Evolutionary conservation across 2,888 invertebrate genomes (phyloP).

Genomic region (Ceratothoa steindachneri): DNA sequence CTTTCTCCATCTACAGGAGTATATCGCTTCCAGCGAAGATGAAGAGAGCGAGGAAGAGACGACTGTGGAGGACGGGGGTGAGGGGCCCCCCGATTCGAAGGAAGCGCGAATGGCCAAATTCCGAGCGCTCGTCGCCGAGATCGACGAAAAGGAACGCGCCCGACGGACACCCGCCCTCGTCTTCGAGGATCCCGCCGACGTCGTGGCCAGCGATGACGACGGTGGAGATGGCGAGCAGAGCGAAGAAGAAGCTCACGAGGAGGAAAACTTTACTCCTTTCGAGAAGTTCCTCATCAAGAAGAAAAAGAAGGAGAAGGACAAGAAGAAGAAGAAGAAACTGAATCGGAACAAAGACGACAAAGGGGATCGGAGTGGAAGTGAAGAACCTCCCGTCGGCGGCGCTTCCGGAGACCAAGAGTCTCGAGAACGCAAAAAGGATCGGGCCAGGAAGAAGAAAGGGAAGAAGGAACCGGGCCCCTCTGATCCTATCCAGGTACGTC

Average conservation of each 20-base stretch:
- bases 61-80: not conserved
- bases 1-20: too few relatives aligned
- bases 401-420: not conserved
- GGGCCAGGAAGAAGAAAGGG: too few relatives aligned
- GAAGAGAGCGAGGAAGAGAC: constrained; percentile 6
- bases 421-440: too few relatives aligned
- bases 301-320: constrained; percentile 25
- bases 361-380: not conserved
- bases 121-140: constrained; percentile 25
- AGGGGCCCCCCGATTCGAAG: constrained; percentile 17
- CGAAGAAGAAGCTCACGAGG: not conserved
- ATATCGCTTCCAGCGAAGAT: not conserved
- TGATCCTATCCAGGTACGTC: too few relatives aligned
- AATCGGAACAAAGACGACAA: constrained; percentile 23
- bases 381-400: constrained; percentile 18
- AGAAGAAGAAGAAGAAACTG: constrained; percentile 18
- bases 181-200: constrained; percentile 13
- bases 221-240: not conserved
- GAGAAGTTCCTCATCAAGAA: constrained; percentile 35
- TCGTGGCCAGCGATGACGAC: not conserved
- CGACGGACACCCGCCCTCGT: constrained; percentile 29
- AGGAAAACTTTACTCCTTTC: constrained; percentile 28
- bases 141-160: constrained; percentile 28
- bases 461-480: too few relatives aligned
- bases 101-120: constrained; percentile 31